These are phyloP conservation scores for Thamnophis sirtalis DNA, from an alignment of 2,113 vertebrate genomes.

Conservation along the genomic window DNA sequence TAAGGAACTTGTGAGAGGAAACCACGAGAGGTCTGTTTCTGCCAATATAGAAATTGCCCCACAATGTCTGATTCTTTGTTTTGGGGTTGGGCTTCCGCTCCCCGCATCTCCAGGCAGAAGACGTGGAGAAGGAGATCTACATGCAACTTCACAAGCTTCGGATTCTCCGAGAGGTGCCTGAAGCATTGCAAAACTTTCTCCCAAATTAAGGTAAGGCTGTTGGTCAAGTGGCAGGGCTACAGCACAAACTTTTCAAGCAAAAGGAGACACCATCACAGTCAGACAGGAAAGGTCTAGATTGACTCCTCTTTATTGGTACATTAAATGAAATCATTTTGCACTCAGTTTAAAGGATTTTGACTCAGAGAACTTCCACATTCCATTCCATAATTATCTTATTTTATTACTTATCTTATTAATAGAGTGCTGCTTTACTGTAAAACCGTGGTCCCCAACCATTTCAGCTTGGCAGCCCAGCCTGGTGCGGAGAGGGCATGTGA, in stretches of 20 bases:
- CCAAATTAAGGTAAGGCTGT: conserved; percentile 4
- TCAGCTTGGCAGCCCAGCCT: neutral
- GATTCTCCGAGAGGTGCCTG: neutral
- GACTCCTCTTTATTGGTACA: neutral
- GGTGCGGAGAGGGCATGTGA: too few species aligned
- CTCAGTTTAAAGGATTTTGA: neutral
- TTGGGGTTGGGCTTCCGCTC: neutral
- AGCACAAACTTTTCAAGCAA: neutral
- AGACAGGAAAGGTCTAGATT: neutral
- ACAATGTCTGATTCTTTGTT: neutral
- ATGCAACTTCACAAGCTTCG: neutral
- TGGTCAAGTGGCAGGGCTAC: neutral
- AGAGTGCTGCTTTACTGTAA: neutral
- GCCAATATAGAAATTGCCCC: neutral
- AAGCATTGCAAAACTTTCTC: conserved; percentile 5
- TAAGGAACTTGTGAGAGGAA: neutral
- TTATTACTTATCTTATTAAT: neutral
- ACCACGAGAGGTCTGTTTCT: neutral
- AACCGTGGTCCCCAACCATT: neutral
- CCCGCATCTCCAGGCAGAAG: neutral
- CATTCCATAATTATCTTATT: neutral
- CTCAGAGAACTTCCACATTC: neutral
- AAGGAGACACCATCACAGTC: neutral
- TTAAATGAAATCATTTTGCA: neutral
- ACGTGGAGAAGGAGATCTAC: neutral